Evolutionary conservation across 2,888 invertebrate species (phyloP), one percentile per base, ranked within the genome.

Genomic region (Erannis defoliaria): DNA sequence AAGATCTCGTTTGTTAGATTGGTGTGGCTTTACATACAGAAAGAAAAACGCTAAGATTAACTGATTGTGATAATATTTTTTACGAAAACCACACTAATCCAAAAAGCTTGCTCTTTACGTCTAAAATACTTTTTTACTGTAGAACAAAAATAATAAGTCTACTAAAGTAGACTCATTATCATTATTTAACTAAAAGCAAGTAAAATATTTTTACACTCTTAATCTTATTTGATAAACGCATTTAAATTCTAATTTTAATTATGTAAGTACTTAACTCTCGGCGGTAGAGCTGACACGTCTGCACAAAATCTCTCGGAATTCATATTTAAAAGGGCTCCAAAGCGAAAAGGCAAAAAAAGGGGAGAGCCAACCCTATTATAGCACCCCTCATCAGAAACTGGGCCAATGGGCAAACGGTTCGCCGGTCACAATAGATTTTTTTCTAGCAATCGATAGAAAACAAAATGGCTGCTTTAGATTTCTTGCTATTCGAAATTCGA

Each of bases 401-500:
- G 91, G 90, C 92, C 92, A 92, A 92, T 92, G 71, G 90, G 86
- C 81, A 62, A 81, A 84, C 75, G 82, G 74, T 79, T 84, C 81
- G 81, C 72, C 77, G 73, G 67, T 71, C 71, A 88, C 89, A 88
- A 89, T 88, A 80, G 89, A 88, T 88, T 89, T 89, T 90, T 58
- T 89, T 80, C 81, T 81, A 81, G 90, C 90, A 92, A 92, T 92
- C 90, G 86, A 90, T 91, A 85, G 73, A 77, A 80, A 82, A 84
- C 89, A 91, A 92, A 86, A 93, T 93, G 92, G 92, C 90, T 75
- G 86, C 83, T 72, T 67, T 74, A 65, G 64, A 62, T 70, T 78
- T 70, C 69, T 77, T 76, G 62, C 68, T 68, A 62, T 70, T 75
- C 64, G 70, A 71, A 73, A 62, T 70, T 75, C 63, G 71, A 72